Base-by-base conservation (phyloP, 35 echinoderm and acorn worm species). In the Hemicentrotus pulcherrimus region DNA sequence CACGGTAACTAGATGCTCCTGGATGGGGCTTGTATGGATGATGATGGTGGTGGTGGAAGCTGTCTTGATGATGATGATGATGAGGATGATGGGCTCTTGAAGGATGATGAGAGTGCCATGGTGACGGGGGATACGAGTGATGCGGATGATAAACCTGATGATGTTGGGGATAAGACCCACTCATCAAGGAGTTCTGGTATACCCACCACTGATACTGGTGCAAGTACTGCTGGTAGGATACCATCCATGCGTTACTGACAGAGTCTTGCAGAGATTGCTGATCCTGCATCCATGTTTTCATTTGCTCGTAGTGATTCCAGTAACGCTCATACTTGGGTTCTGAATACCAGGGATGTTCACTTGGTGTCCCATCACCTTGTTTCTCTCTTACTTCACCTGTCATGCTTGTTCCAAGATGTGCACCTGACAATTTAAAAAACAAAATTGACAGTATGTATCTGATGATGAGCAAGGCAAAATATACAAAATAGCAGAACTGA, bases 271-370 rank as follows among this genome's bases (percentile, higher is more conserved):
- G 11, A 14, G 45, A 31, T 19, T 58, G 46, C 46, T 58, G 48
- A 47, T 18, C 48, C 32, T 93, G 11, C 32, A 50, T 31, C 91
- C 91, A 93, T 22, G 48, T 33, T 93, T 47, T 93, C 91, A 93
- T 93, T 58, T 93, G 46, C 30, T 31, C n/a, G 48, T 93, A 93
- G 91, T 93, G 91, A 58, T 31, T 58, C 91, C 91, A 93, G 91
- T 93, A 93, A 47, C 91, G 91, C 9, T 58, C 88, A 90, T 90
- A 90, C 19, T 41, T 90, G 32, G 88, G 19, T 35, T 33, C 88
- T 90, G 88, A 45, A 47, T 90, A 90, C 88, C 88, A 90, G 12
- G 88, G 88, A 47, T 46, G 31, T 15, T 90, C 88, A 2, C 4
- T 28, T n/a, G 22, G 7, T 16, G 32, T 30, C 88, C 46, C 88